These are phyloP conservation scores for Magallana nippona DNA, from an alignment of 2,888 invertebrate genomes.

Conservation along the genomic window DNA sequence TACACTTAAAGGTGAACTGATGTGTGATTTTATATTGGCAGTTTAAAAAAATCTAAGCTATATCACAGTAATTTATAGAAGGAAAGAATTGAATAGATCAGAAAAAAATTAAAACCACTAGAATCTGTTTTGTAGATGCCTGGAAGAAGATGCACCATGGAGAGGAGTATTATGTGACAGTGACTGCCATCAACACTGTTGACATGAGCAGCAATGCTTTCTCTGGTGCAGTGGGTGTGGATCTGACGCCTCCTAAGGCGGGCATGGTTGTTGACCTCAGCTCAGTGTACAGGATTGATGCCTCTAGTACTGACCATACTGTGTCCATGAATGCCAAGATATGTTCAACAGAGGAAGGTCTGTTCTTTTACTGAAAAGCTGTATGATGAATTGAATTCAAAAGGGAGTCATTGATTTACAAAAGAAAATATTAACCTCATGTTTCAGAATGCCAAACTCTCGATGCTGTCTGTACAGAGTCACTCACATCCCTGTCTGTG, in stretches of 20 bases:
- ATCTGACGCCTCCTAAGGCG: constrained; percentile 59
- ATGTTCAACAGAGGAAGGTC: constrained; percentile 56
- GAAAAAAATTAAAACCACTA: background rate
- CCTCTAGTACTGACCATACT: constrained; percentile 31
- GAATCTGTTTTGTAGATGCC: constrained; percentile 47
- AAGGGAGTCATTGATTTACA: background rate
- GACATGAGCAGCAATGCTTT: constrained; percentile 52
- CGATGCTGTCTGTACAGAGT: constrained; percentile 59
- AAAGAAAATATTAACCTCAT: background rate
- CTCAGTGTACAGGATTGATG: constrained; percentile 51
- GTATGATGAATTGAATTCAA: too few species aligned
- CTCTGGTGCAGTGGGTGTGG: constrained; percentile 59
- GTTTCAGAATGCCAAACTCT: constrained; percentile 53
- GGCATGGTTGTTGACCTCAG: constrained; percentile 59
- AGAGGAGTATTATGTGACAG: constrained; percentile 55
- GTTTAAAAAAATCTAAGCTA: background rate
- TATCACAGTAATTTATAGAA: background rate
- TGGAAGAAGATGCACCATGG: constrained; percentile 50
- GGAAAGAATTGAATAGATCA: background rate
- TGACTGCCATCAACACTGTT: constrained; percentile 60
- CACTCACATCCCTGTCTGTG: constrained; percentile 54
- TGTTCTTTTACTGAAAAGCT: background rate
- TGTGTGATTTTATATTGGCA: background rate
- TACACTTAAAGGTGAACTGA: constrained; percentile 39
- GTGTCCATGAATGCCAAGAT: constrained; percentile 45